Evolutionary conservation across 35 echinoderm and acorn worm genomes (phyloP).

Genomic region (Lytechinus variegatus): DNA sequence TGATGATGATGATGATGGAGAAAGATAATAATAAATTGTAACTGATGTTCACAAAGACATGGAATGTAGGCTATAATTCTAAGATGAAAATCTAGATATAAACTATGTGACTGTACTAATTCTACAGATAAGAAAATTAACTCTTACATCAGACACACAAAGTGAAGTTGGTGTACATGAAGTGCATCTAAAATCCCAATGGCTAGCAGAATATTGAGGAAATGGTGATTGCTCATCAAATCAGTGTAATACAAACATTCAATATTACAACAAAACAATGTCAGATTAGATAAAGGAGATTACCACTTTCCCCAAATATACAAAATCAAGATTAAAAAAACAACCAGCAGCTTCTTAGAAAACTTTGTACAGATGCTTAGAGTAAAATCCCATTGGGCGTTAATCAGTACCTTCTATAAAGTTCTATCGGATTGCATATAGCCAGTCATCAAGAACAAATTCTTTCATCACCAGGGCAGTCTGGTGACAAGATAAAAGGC

Average conservation of each 20-base stretch:
- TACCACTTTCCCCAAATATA: background rate
- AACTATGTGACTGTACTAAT: no score
- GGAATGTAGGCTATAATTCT: background rate
- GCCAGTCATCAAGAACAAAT: background rate
- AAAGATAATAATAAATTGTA: background rate
- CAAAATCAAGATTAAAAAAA: background rate
- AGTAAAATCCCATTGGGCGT: background rate
- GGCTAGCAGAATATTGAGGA: background rate
- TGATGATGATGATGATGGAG: background rate
- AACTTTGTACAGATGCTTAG: background rate
- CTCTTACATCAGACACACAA: no score
- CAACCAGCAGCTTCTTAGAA: background rate
- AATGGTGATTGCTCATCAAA: background rate
- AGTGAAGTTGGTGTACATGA: background rate
- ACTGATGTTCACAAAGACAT: background rate
- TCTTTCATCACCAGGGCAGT: background rate
- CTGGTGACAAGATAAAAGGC: background rate
- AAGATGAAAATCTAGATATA: background rate
- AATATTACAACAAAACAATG: background rate
- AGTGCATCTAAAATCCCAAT: background rate
- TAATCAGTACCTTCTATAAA: background rate
- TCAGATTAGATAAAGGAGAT: slow-evolving; percentile 22
- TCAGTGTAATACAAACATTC: background rate
- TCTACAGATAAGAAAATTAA: no score
- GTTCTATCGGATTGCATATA: background rate